phyloP scores from a whole-genome alignment of 1,140 invertebrate species.

The Pectinophora gossypiella region DNA sequence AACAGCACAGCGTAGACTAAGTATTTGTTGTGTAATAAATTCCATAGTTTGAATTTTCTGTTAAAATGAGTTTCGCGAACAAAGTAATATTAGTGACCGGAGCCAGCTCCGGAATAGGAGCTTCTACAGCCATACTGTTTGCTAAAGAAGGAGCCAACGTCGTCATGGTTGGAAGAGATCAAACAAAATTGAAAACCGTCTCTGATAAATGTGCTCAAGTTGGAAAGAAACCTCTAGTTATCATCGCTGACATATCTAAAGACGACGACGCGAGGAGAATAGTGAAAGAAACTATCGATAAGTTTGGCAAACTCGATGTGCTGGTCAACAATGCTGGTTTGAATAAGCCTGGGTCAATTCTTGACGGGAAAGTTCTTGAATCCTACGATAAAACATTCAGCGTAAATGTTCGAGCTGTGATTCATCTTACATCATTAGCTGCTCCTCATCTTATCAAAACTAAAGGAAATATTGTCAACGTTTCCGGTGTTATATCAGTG shows the following conservation, averaged over 20 bases:
- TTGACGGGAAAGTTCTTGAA: conserved; percentile 79
- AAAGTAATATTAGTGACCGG: conserved; percentile 82
- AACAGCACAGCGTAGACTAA: no score
- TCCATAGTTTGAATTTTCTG: no score
- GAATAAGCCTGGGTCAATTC: conserved; percentile 78
- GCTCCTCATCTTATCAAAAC: conserved; percentile 81
- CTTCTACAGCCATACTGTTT: conserved; percentile 82
- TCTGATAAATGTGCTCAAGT: conserved; percentile 73
- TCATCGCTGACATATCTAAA: conserved; percentile 78
- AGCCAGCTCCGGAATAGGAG: conserved; percentile 89
- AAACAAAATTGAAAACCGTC: conserved; percentile 64
- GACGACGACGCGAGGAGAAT: conserved; percentile 77
- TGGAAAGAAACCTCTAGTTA: conserved; percentile 60
- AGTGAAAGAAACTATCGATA: conserved; percentile 73
- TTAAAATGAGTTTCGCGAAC: conserved; percentile 22
- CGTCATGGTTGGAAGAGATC: conserved; percentile 82
- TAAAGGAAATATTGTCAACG: conserved; percentile 84
- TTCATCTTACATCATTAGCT: conserved; percentile 81
- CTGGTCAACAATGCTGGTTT: conserved; percentile 85
- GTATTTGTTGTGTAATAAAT: no score
- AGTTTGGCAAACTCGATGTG: conserved; percentile 78
- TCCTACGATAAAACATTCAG: conserved; percentile 82
- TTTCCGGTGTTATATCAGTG: conserved; percentile 81
- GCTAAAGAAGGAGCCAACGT: conserved; percentile 81
- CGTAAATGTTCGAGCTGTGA: conserved; percentile 81